A percentile compares a stretch with the other conserved stretches of the same genome.
Conservation (phyloP, 2,888 invertebrate species). For the Notodonta dromedarius region DNA sequence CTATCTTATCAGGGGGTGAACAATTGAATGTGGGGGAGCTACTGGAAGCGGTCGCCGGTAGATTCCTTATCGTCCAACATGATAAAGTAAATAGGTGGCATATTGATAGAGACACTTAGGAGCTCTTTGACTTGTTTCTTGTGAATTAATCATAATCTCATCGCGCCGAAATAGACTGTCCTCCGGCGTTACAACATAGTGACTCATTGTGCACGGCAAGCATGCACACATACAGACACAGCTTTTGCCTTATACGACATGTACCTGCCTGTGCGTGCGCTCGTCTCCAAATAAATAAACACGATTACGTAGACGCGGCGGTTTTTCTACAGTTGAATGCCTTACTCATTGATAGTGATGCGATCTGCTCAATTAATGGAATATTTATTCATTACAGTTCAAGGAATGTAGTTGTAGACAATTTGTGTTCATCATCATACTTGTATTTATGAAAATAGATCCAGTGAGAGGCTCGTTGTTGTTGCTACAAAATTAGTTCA, state of each 20-base stretch:
- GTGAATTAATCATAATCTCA: constrained; percentile 71
- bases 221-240: constrained; percentile 57
- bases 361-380: constrained; percentile 59
- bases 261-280: constrained; percentile 54
- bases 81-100: constrained; percentile 4
- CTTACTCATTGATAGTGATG: constrained; percentile 61
- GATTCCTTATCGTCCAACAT: constrained; percentile 3
- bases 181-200: constrained; percentile 72
- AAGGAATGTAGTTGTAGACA: constrained; percentile 50
- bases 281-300: constrained; percentile 71
- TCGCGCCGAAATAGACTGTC: constrained; percentile 79
- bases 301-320: constrained; percentile 63
- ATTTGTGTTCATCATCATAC: constrained; percentile 25
- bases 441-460: constrained; percentile 33
- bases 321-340: constrained; percentile 78
- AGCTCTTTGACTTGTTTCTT: constrained; percentile 36
- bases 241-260: constrained; percentile 64
- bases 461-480: constrained; percentile 17
- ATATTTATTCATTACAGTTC: constrained; percentile 61
- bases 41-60: not conserved
- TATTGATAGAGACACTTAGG: constrained; percentile 33
- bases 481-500: constrained; percentile 27
- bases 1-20: constrained; percentile 7
- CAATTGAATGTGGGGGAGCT: not conserved
- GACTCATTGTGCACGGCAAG: constrained; percentile 72